Evolutionary conservation across 92 coral and sea anemone genomes (phyloP).

Genomic region (Phymanthus crucifer): DNA sequence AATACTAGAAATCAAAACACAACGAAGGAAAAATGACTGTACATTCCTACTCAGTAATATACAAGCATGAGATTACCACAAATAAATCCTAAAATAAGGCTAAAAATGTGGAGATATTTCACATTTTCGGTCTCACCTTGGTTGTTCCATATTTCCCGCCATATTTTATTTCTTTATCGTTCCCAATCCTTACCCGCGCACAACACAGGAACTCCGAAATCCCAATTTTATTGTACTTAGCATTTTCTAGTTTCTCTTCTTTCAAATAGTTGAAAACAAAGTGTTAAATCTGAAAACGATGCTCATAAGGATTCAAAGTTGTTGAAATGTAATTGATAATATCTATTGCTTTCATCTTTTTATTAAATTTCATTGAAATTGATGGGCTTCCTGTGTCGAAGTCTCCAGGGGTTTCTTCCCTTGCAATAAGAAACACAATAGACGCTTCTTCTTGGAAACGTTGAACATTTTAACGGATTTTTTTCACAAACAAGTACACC

Average conservation of each 20-base stretch:
- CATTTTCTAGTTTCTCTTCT: too few species aligned
- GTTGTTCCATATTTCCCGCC: conserved; percentile 53
- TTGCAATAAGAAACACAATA: too few species aligned
- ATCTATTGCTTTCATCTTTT: too few species aligned
- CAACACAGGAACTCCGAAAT: conserved; percentile 27
- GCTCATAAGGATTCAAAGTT: too few species aligned
- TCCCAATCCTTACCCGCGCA: not conserved
- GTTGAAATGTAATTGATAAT: too few species aligned
- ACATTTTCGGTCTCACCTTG: not conserved
- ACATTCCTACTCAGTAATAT: not conserved
- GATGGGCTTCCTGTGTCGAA: conserved; percentile 7
- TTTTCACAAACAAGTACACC: not conserved
- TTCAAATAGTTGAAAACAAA: too few species aligned
- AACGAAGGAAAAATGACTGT: not conserved
- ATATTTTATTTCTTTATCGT: conserved; percentile 22
- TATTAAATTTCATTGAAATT: too few species aligned
- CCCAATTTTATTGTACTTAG: not conserved
- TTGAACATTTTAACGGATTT: not conserved
- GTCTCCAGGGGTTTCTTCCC: not conserved
- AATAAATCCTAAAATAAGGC: not conserved
- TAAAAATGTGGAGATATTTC: not conserved
- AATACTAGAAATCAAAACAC: not conserved
- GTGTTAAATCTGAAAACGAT: too few species aligned
- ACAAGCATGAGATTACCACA: not conserved
- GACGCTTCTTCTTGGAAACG: not conserved